These are phyloP conservation scores for Darevskia nairensis DNA, from an alignment of 2,797 vertebrate species.

Conservation along the genomic window DNA sequence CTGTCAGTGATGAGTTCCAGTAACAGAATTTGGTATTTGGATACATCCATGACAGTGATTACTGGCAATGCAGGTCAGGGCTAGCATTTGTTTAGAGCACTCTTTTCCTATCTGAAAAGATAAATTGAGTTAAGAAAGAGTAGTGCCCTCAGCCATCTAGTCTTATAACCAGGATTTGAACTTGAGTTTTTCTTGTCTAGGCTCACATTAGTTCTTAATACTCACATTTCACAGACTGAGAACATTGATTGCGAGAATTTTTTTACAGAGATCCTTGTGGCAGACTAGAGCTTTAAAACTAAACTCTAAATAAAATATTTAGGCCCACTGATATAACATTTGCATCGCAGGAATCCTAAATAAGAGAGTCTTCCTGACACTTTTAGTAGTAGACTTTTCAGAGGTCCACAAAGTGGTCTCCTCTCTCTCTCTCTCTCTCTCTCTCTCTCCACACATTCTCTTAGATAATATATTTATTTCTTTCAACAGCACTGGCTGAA, in stretches of 20 bases:
- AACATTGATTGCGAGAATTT: too few relatives aligned
- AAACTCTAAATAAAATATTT: too few relatives aligned
- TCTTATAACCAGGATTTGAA: not conserved
- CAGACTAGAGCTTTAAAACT: too few relatives aligned
- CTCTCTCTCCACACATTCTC: too few relatives aligned
- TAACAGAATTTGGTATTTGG: not conserved
- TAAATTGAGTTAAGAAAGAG: not conserved
- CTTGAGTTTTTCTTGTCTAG: not conserved
- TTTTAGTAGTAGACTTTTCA: not conserved
- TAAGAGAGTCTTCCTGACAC: not conserved
- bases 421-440: not conserved
- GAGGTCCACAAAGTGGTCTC: not conserved
- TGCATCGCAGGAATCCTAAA: not conserved
- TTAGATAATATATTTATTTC: not conserved
- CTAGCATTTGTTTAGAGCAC: not conserved
- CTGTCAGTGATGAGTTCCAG: not conserved
- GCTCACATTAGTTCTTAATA: not conserved
- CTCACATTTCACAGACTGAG: too few relatives aligned
- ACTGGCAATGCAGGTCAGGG: not conserved
- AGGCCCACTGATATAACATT: not conserved
- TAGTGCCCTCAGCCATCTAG: not conserved
- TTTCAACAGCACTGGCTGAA: constrained; percentile 87
- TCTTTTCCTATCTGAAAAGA: not conserved
- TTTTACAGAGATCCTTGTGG: too few relatives aligned
- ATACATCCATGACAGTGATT: not conserved